Evolutionary conservation across 2,113 vertebrate species (phyloP), one percentile per base, ranked within the genome.

Genomic region (Cololabis saira): DNA sequence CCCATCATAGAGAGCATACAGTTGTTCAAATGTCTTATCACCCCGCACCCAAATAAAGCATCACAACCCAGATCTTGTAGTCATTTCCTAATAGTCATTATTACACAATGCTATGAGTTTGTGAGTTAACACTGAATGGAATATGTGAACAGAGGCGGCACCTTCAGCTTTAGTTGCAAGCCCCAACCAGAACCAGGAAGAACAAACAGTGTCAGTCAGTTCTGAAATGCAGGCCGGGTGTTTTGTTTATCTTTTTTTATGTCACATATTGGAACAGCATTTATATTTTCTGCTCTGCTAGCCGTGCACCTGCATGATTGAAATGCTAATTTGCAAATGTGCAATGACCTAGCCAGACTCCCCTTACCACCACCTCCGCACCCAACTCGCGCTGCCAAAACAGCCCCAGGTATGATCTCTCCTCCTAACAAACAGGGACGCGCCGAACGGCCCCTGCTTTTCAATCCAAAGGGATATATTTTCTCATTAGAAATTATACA

Each of bases 281-380:
- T 81, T 84, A 82, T 86, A 87, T 87, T 89, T 92, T 89, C 81
- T 85, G 84, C 83, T 84, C 63, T 80, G 77, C 83, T 74, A 82
- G 80, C 73, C 84, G 52, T 82, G 76, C 87, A 84, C 84, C 91
- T 89, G 84, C 71, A 89, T 90, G 90, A 92, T 91, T 91, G 91
- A 92, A 92, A 93, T 92, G 91, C 90, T 91, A 92, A 93, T 92
- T 92, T 92, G 79, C n/a, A 90, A 93, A 92, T 92, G 89, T 93
- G 88, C 90, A 88, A 87, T 91, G 90, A 92, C 92, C 91, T 91
- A 84, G 86, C 70, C 86, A 54, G 86, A 61, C 80, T 78, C 75
- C 76, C 57, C 64, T 80, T 59, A 81, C 75, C 70, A 61, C 59
- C 71, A 50, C 68, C 54, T 48, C 85, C 66, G 12, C 43, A 61